Conservation (phyloP, 2,888 invertebrate species). For the Trichogramma evanescens region DNA sequence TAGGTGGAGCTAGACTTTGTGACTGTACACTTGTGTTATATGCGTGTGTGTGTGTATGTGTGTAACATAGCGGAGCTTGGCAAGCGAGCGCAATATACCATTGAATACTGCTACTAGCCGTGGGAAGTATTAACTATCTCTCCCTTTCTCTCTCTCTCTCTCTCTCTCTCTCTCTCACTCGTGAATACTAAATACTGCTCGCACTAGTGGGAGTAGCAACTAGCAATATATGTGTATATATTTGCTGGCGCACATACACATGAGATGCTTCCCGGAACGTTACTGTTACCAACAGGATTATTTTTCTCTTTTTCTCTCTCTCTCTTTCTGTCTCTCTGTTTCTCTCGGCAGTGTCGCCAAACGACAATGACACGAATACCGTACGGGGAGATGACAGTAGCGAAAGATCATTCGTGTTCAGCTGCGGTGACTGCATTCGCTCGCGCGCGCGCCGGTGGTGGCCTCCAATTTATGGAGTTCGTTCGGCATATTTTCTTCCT, state of each 20-base stretch:
- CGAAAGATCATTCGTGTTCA: conserved; percentile 37
- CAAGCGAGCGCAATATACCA: too few species aligned
- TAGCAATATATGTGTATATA: conserved; percentile 8
- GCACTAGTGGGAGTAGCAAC: too few species aligned
- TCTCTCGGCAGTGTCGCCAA: conserved; percentile 24
- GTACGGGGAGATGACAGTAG: conserved; percentile 28
- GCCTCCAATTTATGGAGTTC: conserved; percentile 38
- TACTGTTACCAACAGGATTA: neutral
- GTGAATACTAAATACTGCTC: conserved; percentile 38
- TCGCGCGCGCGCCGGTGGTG: too few species aligned
- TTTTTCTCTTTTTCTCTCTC: neutral
- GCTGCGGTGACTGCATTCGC: too few species aligned
- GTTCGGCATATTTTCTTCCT: conserved; percentile 29
- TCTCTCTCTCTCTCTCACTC: conserved; percentile 30
- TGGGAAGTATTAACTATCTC: conserved; percentile 37
- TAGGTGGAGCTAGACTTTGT: too few species aligned
- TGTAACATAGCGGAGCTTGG: too few species aligned
- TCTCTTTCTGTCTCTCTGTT: conserved; percentile 19
- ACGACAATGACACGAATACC: conserved; percentile 32
- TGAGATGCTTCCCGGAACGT: conserved; percentile 11
- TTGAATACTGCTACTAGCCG: conserved; percentile 36
- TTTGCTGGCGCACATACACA: conserved; percentile 16
- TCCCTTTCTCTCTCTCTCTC: conserved; percentile 9
- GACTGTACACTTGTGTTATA: too few species aligned
- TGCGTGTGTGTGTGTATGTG: too few species aligned